Evolutionary conservation across 1,140 invertebrate species (phyloP), one percentile per base, ranked within the genome.

Genomic region (Drosophila nasuta): DNA sequence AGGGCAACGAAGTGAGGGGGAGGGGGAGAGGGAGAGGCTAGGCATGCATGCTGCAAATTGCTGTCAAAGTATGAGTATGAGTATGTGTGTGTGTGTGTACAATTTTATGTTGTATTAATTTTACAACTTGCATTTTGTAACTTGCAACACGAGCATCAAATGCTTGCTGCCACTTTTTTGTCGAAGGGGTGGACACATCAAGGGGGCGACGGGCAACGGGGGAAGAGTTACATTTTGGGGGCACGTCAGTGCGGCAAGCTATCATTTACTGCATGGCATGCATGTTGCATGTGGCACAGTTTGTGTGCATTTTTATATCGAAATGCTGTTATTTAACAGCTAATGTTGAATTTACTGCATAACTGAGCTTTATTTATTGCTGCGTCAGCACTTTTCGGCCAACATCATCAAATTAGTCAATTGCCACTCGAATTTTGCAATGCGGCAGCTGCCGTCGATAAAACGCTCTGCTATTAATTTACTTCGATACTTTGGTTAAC

Each of bases 31-130:
- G 30, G 33, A 17, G 8, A 8, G 17, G 70, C 17, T 20, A 5
- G 20, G 46, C 65, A 72, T 63, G 60, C 73, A 64, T 70, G 72
- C 35, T 77, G 67, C 15, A 80, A 81, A 81, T 76, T 76, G 74
- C 67, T 71, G 74, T 67, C 30, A 33, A 30, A 62, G 49, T 66
- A 13, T 33, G 15, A 25, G 7, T 43, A 11, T 35, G 17, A 45
- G 33, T 41, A 38, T 63, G 30, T 48, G 46, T 46, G 67, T 48
- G 64, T 54, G 41, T 56, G 63, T 75, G 46, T 56, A 45, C 15
- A 58, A 66, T 79, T 88, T 82, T 74, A 88, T 87, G 72, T 79
- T 71, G 79, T 73, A 87, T 86, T 82, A 79, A 86, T 87, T 86
- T 86, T 87, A 87, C 79, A 86, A 76, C 79, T 67, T 82, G 67